Conservation (phyloP, 2,888 invertebrate species). For the Neocrepidodera transversa region DNA sequence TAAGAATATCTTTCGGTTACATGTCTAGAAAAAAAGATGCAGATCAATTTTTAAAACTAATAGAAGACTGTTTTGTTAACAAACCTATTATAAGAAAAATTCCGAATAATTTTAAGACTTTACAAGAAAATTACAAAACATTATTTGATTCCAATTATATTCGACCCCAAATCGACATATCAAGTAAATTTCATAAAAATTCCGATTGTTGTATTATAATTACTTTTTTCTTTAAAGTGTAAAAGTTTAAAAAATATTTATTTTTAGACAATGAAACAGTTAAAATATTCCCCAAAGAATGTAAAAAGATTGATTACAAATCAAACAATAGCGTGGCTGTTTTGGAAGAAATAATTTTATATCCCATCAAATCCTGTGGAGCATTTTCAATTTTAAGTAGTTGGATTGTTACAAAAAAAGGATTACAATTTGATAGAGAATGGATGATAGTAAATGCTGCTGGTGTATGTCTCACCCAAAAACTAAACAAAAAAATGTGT, state of each 20-base stretch:
- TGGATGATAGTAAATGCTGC: constrained; percentile 91
- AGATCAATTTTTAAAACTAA: constrained; percentile 74
- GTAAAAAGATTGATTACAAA: background rate
- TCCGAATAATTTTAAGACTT: constrained; percentile 25
- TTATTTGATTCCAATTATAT: constrained; percentile 12
- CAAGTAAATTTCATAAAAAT: too few relatives aligned
- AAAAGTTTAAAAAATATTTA: too few relatives aligned
- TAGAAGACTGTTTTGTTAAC: constrained; percentile 76
- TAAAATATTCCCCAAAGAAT: too few relatives aligned
- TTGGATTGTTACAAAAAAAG: constrained; percentile 80
- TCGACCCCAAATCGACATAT: background rate
- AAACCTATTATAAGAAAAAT: constrained; percentile 57
- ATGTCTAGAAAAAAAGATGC: constrained; percentile 81
- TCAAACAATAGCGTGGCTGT: constrained; percentile 35
- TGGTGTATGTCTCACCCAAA: constrained; percentile 88
- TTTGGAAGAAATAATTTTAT: constrained; percentile 66
- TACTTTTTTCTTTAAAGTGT: too few relatives aligned
- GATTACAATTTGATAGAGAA: constrained; percentile 86
- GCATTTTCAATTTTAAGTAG: constrained; percentile 70
- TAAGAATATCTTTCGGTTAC: constrained; percentile 92
- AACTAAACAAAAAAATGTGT: constrained; percentile 81
- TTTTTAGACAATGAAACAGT: too few relatives aligned
- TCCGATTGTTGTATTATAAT: too few relatives aligned
- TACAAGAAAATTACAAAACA: constrained; percentile 18
- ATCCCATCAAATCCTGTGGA: constrained; percentile 92